Conservation (phyloP, 2,797 vertebrate species). For the Helicolenus hilgendorfi region DNA sequence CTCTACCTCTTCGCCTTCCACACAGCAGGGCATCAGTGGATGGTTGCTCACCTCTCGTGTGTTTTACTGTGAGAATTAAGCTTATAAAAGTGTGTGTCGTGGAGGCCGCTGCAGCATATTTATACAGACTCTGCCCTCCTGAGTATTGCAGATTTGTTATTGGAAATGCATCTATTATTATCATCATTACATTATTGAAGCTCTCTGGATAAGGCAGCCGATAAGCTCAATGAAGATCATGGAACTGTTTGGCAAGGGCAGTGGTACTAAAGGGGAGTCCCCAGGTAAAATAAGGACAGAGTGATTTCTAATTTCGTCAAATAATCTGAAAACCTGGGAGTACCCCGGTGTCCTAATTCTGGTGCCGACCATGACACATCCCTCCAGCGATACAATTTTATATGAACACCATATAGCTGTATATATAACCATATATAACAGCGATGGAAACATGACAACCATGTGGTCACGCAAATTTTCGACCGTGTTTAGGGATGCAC, state of each 20-base stretch:
- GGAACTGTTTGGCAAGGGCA: constrained; percentile 30
- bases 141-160: constrained; percentile 48
- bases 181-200: constrained; percentile 29
- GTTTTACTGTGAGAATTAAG: constrained; percentile 28
- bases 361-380: neutral
- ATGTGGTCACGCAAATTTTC: too few relatives aligned
- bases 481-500: too few relatives aligned
- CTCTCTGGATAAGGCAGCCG: neutral
- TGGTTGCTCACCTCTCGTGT: neutral
- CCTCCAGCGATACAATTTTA: neutral
- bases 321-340: neutral
- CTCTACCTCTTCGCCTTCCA: constrained; percentile 10
- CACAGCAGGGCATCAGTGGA: constrained; percentile 8
- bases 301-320: neutral
- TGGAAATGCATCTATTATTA: constrained; percentile 75
- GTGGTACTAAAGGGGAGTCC: neutral
- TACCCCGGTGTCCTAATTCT: too few relatives aligned
- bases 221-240: constrained; percentile 40
- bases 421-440: too few relatives aligned
- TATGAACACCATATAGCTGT: neutral
- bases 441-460: too few relatives aligned
- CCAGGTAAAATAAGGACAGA: neutral
- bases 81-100: neutral
- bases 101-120: neutral
- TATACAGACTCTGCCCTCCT: neutral